phyloP scores from a whole-genome alignment of 2,888 invertebrate genomes.

The Germaria angustata region DNA sequence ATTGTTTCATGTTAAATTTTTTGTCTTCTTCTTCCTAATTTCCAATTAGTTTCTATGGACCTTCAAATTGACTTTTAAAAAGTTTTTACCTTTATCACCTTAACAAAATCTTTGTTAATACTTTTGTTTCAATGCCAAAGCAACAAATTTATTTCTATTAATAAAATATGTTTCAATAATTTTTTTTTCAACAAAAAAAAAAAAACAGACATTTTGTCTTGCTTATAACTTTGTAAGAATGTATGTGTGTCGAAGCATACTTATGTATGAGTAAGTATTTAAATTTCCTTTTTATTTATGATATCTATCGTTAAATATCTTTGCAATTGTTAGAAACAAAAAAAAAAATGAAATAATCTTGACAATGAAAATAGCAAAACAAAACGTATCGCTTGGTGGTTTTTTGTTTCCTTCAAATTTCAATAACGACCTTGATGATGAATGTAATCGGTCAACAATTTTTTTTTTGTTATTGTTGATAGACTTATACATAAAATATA shows the following conservation, averaged over 20 bases:
- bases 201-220: no score
- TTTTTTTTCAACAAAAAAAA: background rate
- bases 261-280: background rate
- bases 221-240: no score
- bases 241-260: background rate
- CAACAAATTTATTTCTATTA: background rate
- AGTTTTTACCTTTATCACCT: no score
- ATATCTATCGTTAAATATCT: background rate
- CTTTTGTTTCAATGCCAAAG: background rate
- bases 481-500: background rate
- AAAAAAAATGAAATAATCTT: constrained; percentile 30
- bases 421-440: constrained; percentile 51
- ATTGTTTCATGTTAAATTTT: no score
- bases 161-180: background rate
- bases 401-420: background rate
- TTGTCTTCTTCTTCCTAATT: no score
- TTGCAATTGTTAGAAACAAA: constrained; percentile 5
- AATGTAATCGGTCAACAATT: constrained; percentile 46
- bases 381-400: background rate
- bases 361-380: constrained; percentile 52
- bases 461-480: background rate
- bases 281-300: constrained; percentile 3
- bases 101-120: no score
- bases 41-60: no score
- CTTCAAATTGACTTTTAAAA: no score